Conservation (phyloP, 2,113 vertebrate genomes). For the Ibidorhyncha struthersii region DNA sequence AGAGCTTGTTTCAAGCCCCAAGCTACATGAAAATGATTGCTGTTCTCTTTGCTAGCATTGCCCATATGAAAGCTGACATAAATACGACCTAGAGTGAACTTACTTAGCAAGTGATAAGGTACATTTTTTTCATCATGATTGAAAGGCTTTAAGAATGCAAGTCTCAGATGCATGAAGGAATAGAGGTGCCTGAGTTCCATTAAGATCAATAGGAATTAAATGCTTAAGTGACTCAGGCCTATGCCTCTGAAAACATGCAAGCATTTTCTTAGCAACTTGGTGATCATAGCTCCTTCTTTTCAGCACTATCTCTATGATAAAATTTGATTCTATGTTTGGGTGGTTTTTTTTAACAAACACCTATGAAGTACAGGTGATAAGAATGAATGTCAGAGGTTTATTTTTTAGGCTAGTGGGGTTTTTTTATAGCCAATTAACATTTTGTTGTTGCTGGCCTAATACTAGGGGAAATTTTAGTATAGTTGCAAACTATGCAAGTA, state of each 20-base stretch:
- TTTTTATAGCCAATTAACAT: background rate
- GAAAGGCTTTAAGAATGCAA: background rate
- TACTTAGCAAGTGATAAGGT: constrained; percentile 1
- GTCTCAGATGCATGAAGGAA: background rate
- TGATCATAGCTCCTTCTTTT: background rate
- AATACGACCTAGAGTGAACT: constrained; percentile 24
- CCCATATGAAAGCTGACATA: constrained; percentile 39
- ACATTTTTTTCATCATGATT: background rate
- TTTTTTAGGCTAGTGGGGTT: background rate
- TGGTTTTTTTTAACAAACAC: background rate
- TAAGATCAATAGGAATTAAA: background rate
- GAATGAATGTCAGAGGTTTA: background rate
- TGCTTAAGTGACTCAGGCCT: background rate
- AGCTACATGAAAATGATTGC: constrained; percentile 44
- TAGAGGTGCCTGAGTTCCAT: background rate
- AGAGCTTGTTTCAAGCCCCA: constrained; percentile 41
- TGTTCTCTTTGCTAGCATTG: constrained; percentile 6
- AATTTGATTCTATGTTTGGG: background rate
- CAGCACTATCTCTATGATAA: background rate
- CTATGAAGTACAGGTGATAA: background rate
- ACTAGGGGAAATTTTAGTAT: background rate
- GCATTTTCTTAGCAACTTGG: background rate
- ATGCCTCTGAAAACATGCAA: background rate
- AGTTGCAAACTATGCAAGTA: background rate
- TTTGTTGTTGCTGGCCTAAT: background rate